phyloP scores from a whole-genome alignment of 2,113 vertebrate species.

The Turdus rufiventris region DNA sequence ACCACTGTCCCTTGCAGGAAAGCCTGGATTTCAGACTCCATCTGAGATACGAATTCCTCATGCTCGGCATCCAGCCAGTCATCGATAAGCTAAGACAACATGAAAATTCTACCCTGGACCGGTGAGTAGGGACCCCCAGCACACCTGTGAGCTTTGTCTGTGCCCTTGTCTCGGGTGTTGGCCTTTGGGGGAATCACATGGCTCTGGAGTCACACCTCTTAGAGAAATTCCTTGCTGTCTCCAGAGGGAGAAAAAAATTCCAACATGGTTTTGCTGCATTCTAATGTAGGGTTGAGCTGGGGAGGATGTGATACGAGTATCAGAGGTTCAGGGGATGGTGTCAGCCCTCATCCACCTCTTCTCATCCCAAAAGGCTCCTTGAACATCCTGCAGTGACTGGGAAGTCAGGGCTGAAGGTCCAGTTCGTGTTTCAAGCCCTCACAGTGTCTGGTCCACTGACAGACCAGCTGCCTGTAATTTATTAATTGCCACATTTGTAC shows the following conservation, averaged over 20 bases:
- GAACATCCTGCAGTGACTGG: neutral
- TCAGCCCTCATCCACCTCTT: neutral
- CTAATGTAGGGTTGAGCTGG: neutral
- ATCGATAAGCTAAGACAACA: conserved; percentile 96
- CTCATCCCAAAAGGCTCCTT: neutral
- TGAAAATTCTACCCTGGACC: conserved; percentile 95
- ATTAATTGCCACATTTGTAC: neutral
- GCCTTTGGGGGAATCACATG: neutral
- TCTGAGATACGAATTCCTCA: conserved; percentile 95
- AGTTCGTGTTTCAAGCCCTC: neutral
- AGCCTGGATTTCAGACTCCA: conserved; percentile 98
- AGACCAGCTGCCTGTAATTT: neutral
- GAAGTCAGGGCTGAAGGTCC: neutral
- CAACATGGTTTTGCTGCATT: fast-evolving
- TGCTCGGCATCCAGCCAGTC: conserved; percentile 97
- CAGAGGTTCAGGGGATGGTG: neutral
- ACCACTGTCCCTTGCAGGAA: conserved; percentile 71
- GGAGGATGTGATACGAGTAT: neutral
- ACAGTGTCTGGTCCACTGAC: neutral
- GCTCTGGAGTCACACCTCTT: neutral
- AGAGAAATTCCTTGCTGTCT: neutral
- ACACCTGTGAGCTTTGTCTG: fast-evolving
- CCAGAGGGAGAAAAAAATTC: neutral
- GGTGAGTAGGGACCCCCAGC: conserved; percentile 71
- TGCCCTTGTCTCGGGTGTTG: neutral